A percentile compares a stretch with the other conserved stretches of the same genome.
Evolutionary conservation across 2,113 vertebrate species (phyloP).

Genomic region (Eupsittula cactorum): DNA sequence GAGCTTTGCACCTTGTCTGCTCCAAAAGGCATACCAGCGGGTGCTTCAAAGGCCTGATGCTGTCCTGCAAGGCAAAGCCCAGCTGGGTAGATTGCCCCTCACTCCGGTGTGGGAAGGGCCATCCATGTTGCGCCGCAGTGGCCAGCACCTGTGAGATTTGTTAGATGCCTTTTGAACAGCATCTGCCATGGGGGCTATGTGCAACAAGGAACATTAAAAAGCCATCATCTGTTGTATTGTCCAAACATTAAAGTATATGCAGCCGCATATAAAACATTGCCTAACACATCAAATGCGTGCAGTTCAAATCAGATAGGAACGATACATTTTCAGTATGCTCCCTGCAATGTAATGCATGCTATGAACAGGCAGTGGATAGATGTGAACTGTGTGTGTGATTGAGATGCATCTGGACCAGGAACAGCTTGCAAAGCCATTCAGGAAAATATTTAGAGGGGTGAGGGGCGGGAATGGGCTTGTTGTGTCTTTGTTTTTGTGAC

Average conservation of each 20-base stretch:
- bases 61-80: background rate
- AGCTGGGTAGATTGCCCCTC: background rate
- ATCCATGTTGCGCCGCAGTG: rapidly evolving
- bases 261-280: background rate
- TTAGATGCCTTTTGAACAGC: background rate
- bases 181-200: background rate
- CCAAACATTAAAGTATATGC: background rate
- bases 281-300: background rate
- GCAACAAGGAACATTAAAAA: conserved; percentile 4
- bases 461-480: background rate
- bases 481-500: background rate
- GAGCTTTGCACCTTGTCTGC: rapidly evolving
- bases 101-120: background rate
- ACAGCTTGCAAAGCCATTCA: conserved; percentile 51
- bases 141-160: rapidly evolving
- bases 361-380: background rate
- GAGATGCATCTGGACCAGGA: conserved; percentile 13
- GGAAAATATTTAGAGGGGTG: background rate
- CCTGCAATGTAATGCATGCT: rapidly evolving
- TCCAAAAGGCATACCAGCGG: background rate
- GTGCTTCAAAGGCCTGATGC: background rate
- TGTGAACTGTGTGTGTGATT: background rate
- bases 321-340: background rate
- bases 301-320: background rate
- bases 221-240: background rate